Conservation (phyloP, 2,113 vertebrate species). For the Hippoglossus stenolepis region DNA sequence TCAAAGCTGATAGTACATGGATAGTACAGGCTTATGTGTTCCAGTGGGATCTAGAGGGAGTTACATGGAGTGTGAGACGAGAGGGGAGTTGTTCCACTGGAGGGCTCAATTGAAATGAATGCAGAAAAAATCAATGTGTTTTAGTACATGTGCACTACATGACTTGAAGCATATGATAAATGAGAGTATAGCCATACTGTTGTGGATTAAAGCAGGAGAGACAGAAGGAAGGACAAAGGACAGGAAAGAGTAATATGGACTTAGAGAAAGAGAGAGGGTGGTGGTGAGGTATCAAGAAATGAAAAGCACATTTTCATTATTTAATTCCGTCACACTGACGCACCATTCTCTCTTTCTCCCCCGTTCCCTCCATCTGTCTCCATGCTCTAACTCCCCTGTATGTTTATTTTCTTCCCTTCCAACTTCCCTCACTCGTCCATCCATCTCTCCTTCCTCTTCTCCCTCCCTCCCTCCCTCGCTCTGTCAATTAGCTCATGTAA, state of each 20-base stretch:
- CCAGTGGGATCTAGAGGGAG: slow-evolving; percentile 62
- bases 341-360: slow-evolving; percentile 7
- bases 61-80: slow-evolving; percentile 18
- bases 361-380: slow-evolving; percentile 49
- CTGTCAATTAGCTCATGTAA: slow-evolving; percentile 80
- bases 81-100: slow-evolving; percentile 10
- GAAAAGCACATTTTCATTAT: slow-evolving; percentile 74
- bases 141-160: not conserved
- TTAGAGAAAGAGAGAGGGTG: slow-evolving; percentile 14
- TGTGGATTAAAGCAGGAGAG: not conserved
- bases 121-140: slow-evolving; percentile 3
- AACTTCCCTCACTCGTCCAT: slow-evolving; percentile 63
- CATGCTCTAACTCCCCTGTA: slow-evolving; percentile 58
- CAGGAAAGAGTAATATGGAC: slow-evolving; percentile 13
- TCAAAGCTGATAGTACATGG: slow-evolving; percentile 72
- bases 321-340: slow-evolving; percentile 55
- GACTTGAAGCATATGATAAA: not conserved
- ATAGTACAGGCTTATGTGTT: slow-evolving; percentile 74
- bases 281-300: slow-evolving; percentile 61
- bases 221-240: not conserved
- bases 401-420: slow-evolving; percentile 78
- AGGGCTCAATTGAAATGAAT: slow-evolving; percentile 27
- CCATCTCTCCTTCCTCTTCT: slow-evolving; percentile 50
- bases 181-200: not conserved
- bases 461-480: slow-evolving; percentile 42